Percentiles rank a stretch among this genome's conserved stretches.
Evolutionary conservation across 2,888 invertebrate species (phyloP).

Genomic region (Hybos culiciformis): DNA sequence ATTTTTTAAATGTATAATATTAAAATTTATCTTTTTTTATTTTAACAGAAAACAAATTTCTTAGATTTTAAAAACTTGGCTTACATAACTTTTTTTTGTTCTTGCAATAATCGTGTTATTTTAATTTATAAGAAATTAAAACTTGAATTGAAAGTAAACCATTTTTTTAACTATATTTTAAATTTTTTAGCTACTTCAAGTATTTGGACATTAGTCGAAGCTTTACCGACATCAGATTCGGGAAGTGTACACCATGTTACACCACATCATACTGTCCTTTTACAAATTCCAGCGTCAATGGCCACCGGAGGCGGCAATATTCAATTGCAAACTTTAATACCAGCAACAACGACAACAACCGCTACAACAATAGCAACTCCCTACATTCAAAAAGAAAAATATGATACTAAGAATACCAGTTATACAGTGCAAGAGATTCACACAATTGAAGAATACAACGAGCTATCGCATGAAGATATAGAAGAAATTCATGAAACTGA

Average conservation of each 20-base stretch:
- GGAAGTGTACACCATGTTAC: constrained; percentile 1
- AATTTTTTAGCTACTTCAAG: neutral
- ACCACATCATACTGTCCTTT: constrained; percentile 10
- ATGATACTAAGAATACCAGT: neutral
- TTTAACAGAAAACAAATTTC: no score
- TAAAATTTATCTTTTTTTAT: no score
- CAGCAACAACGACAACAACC: constrained; percentile 13
- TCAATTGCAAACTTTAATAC: constrained; percentile 2
- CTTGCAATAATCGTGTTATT: no score
- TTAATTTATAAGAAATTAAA: no score
- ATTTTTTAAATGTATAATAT: no score
- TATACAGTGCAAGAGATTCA: constrained; percentile 1
- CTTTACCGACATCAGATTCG: constrained; percentile 10
- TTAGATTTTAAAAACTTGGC: no score
- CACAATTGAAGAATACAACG: neutral
- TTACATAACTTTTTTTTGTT: no score
- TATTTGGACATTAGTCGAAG: constrained; percentile 15
- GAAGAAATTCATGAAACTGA: neutral
- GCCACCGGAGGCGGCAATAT: constrained; percentile 3
- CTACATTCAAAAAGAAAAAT: neutral
- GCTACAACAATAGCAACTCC: constrained; percentile 9
- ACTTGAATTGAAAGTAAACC: no score
- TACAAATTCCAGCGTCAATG: constrained; percentile 11
- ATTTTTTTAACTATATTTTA: no score
- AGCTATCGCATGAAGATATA: neutral